These are phyloP conservation scores for Daubentonia madagascariensis DNA, from an alignment of 2,113 vertebrate genomes.

Conservation along the genomic window DNA sequence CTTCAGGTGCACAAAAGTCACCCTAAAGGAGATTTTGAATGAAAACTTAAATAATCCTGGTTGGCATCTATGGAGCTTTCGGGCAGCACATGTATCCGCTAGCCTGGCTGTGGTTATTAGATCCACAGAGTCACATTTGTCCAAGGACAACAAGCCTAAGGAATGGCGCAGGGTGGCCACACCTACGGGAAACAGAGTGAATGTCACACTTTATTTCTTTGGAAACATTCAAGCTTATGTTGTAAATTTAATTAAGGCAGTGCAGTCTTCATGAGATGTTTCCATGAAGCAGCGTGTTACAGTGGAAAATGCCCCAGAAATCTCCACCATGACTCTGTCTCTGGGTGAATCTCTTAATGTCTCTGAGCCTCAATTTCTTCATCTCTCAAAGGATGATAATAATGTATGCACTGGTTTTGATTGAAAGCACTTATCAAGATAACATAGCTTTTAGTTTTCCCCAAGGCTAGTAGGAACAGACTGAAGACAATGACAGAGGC, in stretches of 20 bases:
- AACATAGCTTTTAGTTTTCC: neutral
- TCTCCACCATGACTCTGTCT: neutral
- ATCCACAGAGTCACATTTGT: neutral
- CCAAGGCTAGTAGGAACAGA: neutral
- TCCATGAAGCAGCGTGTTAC: neutral
- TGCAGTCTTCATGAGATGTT: neutral
- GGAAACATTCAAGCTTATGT: neutral
- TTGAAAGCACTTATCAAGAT: neutral
- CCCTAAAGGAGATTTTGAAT: constrained; percentile 68
- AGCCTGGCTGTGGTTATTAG: neutral
- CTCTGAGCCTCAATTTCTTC: neutral
- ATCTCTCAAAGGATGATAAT: neutral
- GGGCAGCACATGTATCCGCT: neutral
- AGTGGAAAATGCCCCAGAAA: neutral
- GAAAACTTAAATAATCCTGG: constrained; percentile 69
- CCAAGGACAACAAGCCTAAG: neutral
- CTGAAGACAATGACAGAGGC: neutral
- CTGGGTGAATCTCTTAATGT: neutral
- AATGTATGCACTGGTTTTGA: neutral
- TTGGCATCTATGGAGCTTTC: neutral
- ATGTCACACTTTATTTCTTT: neutral
- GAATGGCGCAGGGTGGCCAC: neutral
- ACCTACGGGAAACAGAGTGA: neutral
- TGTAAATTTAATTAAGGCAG: neutral
- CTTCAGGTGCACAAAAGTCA: constrained; percentile 64